These are phyloP conservation scores for Brachionus sp. DNA, from an alignment of 1,140 invertebrate genomes.

Conservation along the genomic window DNA sequence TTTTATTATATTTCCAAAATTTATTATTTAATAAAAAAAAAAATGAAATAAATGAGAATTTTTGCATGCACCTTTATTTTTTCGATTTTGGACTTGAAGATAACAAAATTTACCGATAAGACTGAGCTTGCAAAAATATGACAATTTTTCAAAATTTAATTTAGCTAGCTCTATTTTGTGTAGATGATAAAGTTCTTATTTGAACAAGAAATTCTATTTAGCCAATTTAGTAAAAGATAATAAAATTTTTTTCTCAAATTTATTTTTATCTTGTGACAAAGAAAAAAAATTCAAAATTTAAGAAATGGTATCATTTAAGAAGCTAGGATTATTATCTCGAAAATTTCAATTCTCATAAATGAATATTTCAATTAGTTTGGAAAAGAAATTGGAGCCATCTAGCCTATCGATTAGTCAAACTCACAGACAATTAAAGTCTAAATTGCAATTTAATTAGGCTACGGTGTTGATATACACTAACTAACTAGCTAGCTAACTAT, in stretches of 20 bases:
- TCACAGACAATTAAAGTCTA: background rate
- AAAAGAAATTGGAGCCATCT: background rate
- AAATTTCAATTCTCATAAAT: slow-evolving; percentile 14
- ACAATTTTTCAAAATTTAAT: background rate
- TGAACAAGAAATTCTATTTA: background rate
- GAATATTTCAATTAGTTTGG: slow-evolving; percentile 27
- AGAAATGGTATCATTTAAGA: background rate
- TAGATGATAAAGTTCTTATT: slow-evolving; percentile 11
- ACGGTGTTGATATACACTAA: background rate
- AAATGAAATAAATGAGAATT: background rate
- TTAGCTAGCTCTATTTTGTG: background rate
- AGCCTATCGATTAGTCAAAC: background rate
- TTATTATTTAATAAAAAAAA: slow-evolving; percentile 3
- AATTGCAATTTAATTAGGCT: slow-evolving; percentile 29
- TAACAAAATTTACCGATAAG: background rate
- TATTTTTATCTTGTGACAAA: slow-evolving; percentile 17
- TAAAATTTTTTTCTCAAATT: background rate
- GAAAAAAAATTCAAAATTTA: background rate
- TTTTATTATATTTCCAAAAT: slow-evolving; percentile 14
- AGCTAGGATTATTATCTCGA: slow-evolving; percentile 7
- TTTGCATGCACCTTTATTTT: background rate
- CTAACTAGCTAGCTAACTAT: background rate
- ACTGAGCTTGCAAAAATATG: background rate
- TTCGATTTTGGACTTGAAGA: background rate
- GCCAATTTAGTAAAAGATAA: background rate